A percentile compares a stretch with the other conserved stretches of the same genome.
phyloP scores from a whole-genome alignment of 2,797 vertebrate genomes.

The Argyrosomus regius region DNA sequence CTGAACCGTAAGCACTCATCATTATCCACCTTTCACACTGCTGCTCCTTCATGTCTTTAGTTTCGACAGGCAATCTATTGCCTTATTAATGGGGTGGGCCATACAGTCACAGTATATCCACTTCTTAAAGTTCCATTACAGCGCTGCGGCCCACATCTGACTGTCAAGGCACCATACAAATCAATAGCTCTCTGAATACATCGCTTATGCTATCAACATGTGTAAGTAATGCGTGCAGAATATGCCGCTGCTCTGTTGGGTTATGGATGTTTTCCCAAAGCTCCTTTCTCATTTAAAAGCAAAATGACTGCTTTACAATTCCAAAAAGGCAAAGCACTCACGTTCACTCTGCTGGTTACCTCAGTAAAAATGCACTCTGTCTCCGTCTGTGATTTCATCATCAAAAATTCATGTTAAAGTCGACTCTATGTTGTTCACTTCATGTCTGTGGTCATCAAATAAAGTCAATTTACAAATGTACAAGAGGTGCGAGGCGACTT shows the following conservation, averaged over 20 bases:
- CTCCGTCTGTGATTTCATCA: constrained; percentile 30
- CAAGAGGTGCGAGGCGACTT: constrained; percentile 5
- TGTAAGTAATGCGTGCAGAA: constrained; percentile 27
- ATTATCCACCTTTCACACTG: neutral
- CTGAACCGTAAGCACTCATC: neutral
- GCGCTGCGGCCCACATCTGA: constrained; percentile 5
- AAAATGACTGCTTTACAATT: constrained; percentile 49
- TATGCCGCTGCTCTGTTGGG: constrained; percentile 8
- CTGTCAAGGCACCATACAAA: constrained; percentile 34
- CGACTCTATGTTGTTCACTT: constrained; percentile 20
- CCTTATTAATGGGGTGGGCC: neutral
- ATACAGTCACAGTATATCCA: neutral
- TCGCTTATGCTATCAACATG: constrained; percentile 46
- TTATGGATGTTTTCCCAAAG: constrained; percentile 34
- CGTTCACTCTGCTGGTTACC: constrained; percentile 29
- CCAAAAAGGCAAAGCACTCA: constrained; percentile 30
- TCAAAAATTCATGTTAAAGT: constrained; percentile 41
- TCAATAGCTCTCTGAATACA: constrained; percentile 42
- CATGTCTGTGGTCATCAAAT: constrained; percentile 15
- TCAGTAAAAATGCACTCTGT: constrained; percentile 15
- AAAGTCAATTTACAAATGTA: constrained; percentile 15
- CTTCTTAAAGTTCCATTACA: constrained; percentile 10
- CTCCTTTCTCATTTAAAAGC: constrained; percentile 41
- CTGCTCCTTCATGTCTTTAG: constrained; percentile 2
- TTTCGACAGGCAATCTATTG: constrained; percentile 3